A percentile compares a stretch with the other conserved stretches of the same genome.
Evolutionary conservation across 2,797 vertebrate species (phyloP).

Genomic region (Rhyacichthys aspro): DNA sequence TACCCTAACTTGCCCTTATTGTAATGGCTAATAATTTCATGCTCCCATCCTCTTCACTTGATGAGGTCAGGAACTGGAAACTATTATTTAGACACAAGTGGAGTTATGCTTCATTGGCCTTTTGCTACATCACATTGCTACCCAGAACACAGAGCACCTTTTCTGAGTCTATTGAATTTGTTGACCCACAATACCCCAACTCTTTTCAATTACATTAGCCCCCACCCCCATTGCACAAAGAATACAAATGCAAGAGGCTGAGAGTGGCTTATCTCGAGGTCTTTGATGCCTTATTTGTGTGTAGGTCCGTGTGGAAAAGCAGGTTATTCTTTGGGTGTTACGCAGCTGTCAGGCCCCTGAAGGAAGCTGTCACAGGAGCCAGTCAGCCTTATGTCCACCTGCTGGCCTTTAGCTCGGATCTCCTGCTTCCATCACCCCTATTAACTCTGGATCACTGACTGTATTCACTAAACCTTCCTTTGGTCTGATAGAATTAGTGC

Average conservation of each 20-base stretch:
- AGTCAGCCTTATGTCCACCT: conserved; percentile 27
- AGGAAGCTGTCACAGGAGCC: conserved; percentile 50
- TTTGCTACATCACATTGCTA: conserved; percentile 50
- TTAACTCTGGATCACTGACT: conserved; percentile 83
- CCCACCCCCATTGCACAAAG: conserved; percentile 26
- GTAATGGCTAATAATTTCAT: conserved; percentile 36
- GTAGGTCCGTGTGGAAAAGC: conserved; percentile 37
- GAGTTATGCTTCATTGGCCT: conserved; percentile 32
- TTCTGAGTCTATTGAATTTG: conserved; percentile 65
- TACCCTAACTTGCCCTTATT: not conserved
- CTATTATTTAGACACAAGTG: conserved; percentile 42
- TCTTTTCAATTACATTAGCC: conserved; percentile 72
- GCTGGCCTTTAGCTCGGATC: conserved; percentile 53
- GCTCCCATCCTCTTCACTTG: conserved; percentile 31
- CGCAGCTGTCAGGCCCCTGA: conserved; percentile 58
- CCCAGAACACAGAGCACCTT: conserved; percentile 51
- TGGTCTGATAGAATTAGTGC: conserved; percentile 72
- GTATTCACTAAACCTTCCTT: conserved; percentile 67
- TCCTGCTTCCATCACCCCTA: conserved; percentile 72
- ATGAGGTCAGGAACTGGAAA: conserved; percentile 35
- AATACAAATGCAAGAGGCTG: conserved; percentile 64
- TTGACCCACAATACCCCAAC: conserved; percentile 54
- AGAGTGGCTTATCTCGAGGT: conserved; percentile 51
- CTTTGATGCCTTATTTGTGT: conserved; percentile 62
- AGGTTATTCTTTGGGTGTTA: conserved; percentile 45